phyloP scores from a whole-genome alignment of 1,140 invertebrate species.

The Nephila pilipes region DNA sequence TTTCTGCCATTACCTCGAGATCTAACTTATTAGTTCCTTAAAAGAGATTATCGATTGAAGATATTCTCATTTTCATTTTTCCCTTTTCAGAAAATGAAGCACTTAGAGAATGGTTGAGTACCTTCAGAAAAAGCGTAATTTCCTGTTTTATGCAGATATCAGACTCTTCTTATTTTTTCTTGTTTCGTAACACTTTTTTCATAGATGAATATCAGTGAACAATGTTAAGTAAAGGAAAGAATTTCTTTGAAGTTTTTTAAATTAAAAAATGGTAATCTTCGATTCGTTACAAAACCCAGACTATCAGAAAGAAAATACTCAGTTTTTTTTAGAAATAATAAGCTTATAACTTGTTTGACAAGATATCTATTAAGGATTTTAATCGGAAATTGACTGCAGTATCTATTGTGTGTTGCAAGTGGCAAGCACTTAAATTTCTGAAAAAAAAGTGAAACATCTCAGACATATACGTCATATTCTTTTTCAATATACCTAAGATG shows the following conservation, averaged over 20 bases:
- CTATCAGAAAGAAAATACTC: neutral
- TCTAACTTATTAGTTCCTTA: slow-evolving; percentile 60
- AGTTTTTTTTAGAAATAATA: neutral
- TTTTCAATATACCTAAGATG: too few relatives aligned
- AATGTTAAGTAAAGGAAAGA: neutral
- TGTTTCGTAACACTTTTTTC: neutral
- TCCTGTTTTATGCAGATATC: slow-evolving; percentile 62
- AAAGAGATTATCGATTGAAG: slow-evolving; percentile 66
- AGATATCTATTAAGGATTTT: slow-evolving; percentile 10
- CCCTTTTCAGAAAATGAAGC: slow-evolving; percentile 37
- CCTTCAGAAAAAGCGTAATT: slow-evolving; percentile 62
- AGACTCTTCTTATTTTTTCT: neutral
- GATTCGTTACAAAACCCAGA: neutral
- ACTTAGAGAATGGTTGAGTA: slow-evolving; percentile 33
- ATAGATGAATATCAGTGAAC: slow-evolving; percentile 35
- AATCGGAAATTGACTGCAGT: slow-evolving; percentile 3
- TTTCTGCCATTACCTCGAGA: slow-evolving; percentile 55
- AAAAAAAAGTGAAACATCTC: too few relatives aligned
- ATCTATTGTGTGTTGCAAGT: neutral
- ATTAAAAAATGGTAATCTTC: slow-evolving; percentile 21
- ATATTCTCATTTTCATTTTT: slow-evolving; percentile 59
- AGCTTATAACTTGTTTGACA: slow-evolving; percentile 1
- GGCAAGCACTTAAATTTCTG: too few relatives aligned
- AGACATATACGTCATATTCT: too few relatives aligned
- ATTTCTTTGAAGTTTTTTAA: slow-evolving; percentile 12